Evolutionary conservation across 2,888 invertebrate genomes (phyloP).

Genomic region (Leucania comma): DNA sequence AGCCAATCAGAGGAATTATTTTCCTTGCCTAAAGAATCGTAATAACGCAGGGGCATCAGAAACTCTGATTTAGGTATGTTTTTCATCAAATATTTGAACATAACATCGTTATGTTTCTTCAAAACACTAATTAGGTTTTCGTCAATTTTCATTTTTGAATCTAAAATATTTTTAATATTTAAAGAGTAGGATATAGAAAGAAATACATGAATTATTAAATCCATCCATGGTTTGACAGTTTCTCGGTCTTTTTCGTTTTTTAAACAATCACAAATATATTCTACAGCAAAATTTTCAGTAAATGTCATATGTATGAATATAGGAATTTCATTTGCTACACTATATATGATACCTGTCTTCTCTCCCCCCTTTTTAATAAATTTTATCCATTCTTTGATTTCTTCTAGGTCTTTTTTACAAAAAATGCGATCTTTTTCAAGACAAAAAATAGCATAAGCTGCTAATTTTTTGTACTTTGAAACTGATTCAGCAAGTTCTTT

Average conservation of each 20-base stretch:
- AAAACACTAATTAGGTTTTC: neutral
- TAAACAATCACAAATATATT: constrained; percentile 2
- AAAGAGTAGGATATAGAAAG: neutral
- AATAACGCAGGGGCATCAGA: neutral
- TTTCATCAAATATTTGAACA: constrained; percentile 1
- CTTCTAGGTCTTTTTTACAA: neutral
- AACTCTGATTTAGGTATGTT: neutral
- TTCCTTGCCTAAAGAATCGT: neutral
- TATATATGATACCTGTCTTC: constrained; percentile 1
- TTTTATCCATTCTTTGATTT: neutral
- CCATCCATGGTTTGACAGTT: neutral
- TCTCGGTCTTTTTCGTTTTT: neutral
- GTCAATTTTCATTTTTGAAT: neutral
- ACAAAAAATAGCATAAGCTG: neutral
- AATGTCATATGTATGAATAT: constrained; percentile 5
- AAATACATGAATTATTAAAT: neutral
- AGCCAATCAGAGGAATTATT: neutral
- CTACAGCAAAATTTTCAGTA: neutral
- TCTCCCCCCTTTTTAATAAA: neutral
- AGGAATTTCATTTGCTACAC: neutral
- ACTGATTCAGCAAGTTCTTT: neutral
- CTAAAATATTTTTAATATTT: neutral
- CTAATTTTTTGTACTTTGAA: neutral
- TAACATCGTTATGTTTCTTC: neutral
- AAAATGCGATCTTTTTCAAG: neutral